Base-by-base conservation (phyloP, 92 coral and sea anemone genomes). In the Phenganax subtilis region DNA sequence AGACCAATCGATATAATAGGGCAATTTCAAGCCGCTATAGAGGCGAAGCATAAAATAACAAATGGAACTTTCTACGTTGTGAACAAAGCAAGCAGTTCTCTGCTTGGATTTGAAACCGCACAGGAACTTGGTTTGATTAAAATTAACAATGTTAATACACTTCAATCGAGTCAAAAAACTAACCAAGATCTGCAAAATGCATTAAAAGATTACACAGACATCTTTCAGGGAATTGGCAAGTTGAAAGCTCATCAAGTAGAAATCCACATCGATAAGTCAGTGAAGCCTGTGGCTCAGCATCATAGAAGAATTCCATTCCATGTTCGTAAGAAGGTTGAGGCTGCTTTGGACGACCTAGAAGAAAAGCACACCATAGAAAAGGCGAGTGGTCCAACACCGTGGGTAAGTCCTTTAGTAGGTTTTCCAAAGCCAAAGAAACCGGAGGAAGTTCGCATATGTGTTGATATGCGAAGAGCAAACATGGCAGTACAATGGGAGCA, bases 151-250 rank as follows among this genome's bases (percentile, higher is more conserved):
- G 12, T 58, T 62, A 81, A 59, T 68, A 80, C 65, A 74, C 86
- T 54, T 60, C 20, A 54, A 64, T 17, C 58, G 54, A 73, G 3
- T 58, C 3, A 51, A 17, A 25, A n/a, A 47, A 12, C 54, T 51
- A 56, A 10, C 1, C 51, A 10, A 81, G 71, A 56, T 12, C 70
- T 67, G 55, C 30, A 81, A 27, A 53, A 69, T 51, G 58, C 71
- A 10, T 31, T 57, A 56, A 77, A 71, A 1, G 76, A 87, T 70
- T 89, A 55, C 57, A 66, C 89, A 54, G 83, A 75, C 28, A 53
- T 89, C 17, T 86, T 89, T 25, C 55, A 76, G 9, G 90, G 88
- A 8, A 85, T 82, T 53, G 89, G 90, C 44, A 85, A 85, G 52
- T 86, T 87, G 15, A 87, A 89, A 9, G 87, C 68, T 17, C 44